Evolutionary conservation across 2,888 invertebrate species (phyloP).

Genomic region (Harpagoxenus sublaevis): DNA sequence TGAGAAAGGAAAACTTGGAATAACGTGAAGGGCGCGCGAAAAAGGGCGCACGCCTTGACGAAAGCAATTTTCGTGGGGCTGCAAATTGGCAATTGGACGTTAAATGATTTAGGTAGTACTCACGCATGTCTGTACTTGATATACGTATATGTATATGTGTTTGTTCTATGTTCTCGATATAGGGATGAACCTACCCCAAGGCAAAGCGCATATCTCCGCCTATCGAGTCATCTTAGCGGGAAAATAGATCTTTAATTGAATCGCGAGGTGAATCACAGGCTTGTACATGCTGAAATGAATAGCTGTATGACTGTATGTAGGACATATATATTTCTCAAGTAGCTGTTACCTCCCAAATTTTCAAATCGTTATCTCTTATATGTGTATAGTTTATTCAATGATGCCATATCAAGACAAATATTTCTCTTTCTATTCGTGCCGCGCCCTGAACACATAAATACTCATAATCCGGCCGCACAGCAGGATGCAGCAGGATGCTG

Average conservation of each 20-base stretch:
- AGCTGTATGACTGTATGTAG: neutral
- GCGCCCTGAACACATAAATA: slow-evolving; percentile 70
- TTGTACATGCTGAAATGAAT: neutral
- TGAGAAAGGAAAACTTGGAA: slow-evolving; percentile 47
- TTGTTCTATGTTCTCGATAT: slow-evolving; percentile 46
- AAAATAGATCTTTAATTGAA: slow-evolving; percentile 76
- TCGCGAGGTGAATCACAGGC: slow-evolving; percentile 54
- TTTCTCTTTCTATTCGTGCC: slow-evolving; percentile 57
- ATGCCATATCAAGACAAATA: slow-evolving; percentile 30
- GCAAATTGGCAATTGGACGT: slow-evolving; percentile 82
- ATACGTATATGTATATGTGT: slow-evolving; percentile 1
- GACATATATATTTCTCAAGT: neutral
- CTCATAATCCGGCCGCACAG: slow-evolving; percentile 64
- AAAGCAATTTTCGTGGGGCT: slow-evolving; percentile 80
- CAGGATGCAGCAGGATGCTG: slow-evolving; percentile 26
- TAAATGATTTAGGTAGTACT: slow-evolving; percentile 79
- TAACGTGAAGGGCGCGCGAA: slow-evolving; percentile 38
- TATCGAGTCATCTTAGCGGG: slow-evolving; percentile 67
- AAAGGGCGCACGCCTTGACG: slow-evolving; percentile 61
- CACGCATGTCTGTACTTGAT: slow-evolving; percentile 24
- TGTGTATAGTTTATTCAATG: neutral
- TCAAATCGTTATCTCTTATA: neutral
- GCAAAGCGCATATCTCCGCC: slow-evolving; percentile 75
- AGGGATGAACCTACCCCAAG: slow-evolving; percentile 81
- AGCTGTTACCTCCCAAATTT: neutral